These are phyloP conservation scores for Tethea ocularis DNA, from an alignment of 2,888 invertebrate genomes.

Conservation along the genomic window DNA sequence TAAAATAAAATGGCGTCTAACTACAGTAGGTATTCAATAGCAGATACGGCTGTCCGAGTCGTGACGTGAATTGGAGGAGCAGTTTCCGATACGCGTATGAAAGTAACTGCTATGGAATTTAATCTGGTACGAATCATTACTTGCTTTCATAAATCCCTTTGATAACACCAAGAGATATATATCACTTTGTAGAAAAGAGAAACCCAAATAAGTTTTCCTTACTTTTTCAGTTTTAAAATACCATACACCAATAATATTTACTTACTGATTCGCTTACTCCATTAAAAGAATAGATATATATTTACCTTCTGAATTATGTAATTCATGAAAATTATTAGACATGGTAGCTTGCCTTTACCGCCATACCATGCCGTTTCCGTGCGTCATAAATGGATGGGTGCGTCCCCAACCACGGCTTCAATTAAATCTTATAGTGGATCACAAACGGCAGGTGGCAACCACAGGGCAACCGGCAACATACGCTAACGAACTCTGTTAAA, in stretches of 20 bases:
- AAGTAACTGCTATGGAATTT: slow-evolving; percentile 39
- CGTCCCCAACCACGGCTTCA: background rate
- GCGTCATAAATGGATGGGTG: background rate
- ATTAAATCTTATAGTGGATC: slow-evolving; percentile 4
- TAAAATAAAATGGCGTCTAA: slow-evolving; percentile 61
- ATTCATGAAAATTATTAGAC: background rate
- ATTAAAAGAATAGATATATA: no score
- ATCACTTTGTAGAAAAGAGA: background rate
- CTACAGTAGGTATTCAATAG: slow-evolving; percentile 49
- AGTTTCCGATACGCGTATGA: slow-evolving; percentile 43
- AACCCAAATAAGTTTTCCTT: background rate
- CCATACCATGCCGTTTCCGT: background rate
- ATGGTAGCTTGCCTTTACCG: no score
- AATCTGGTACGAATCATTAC: slow-evolving; percentile 2
- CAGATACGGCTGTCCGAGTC: slow-evolving; percentile 44
- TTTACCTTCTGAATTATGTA: no score
- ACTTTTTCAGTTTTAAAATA: no score
- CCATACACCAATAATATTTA: no score
- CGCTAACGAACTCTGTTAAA: background rate
- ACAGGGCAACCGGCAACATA: background rate
- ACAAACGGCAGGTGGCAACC: background rate
- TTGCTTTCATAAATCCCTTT: background rate
- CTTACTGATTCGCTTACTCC: no score
- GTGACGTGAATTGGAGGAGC: slow-evolving; percentile 49
- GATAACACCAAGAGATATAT: background rate